Base-by-base conservation (phyloP, 2,113 vertebrate species). In the Dipodomys merriami region DNA sequence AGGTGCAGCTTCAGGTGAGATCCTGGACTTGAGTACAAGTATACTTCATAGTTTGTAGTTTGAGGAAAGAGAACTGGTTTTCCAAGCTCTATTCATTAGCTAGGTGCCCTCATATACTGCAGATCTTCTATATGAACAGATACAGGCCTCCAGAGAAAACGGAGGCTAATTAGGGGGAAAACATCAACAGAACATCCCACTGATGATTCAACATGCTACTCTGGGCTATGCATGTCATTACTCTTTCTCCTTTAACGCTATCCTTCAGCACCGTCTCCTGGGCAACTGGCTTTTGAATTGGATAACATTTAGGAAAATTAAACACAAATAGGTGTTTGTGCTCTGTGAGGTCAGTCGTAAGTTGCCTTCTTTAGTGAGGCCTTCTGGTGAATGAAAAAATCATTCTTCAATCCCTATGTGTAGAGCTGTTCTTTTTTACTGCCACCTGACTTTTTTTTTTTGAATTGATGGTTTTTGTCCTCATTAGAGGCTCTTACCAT, bases 401-500 rank as follows among this genome's bases (percentile, higher is more conserved):
- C 29, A 35, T 83, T 91, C 46, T 84, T 77, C 13, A 65, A 29
- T 72, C 33, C 35, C 67, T 67, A 2, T n/a, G 20, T 49, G 6
- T 46, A 23, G 19, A 69, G 71, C 44, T 86, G 23, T 64, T 83
- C 60, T 90, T 94, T 91, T 83, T 84, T 76, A 13, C 4, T 39
- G 88, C 60, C 86, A 19, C 35, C 46, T 74, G 86, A 91, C 35
- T 46, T 86, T 1, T 44, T 46, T 46, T 72, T 82, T 95, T 84
- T 89, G 73, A 95, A 82, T 91, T 92, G 87, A 90, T 93, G 39
- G 53, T 85, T 94, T 95, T 81, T 86, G 80, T 93, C 60, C 84
- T 95, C 69, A 72, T 96, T 96, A 96, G 65, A 83, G 84, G 81
- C 87, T 94, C 87, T 91, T 91, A 95, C 93, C 91, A 90, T 95